Percentiles rank a stretch among this genome's conserved stretches.
Conservation (phyloP, 2,888 invertebrate species). For the Phaonia tiefii region DNA sequence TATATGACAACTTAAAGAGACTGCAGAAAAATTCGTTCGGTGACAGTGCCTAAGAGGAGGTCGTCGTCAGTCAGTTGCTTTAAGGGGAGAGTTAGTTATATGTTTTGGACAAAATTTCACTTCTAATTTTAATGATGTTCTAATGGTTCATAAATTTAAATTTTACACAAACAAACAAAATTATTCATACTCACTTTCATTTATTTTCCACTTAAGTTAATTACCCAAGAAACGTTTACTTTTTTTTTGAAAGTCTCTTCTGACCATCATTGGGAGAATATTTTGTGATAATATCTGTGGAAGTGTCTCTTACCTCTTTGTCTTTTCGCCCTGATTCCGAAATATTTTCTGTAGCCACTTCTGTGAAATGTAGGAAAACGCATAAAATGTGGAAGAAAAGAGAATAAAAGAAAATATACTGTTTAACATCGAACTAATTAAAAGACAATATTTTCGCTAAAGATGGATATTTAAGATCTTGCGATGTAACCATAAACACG, state of each 20-base stretch:
- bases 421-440: conserved; percentile 12
- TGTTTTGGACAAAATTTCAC: not conserved
- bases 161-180: not conserved
- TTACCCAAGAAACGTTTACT: too few relatives aligned
- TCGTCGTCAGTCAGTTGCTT: too few relatives aligned
- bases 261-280: not conserved
- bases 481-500: not conserved
- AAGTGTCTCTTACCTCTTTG: not conserved
- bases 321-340: not conserved
- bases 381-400: not conserved
- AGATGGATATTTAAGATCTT: conserved; percentile 7
- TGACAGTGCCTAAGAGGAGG: not conserved
- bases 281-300: not conserved
- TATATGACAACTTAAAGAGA: not conserved
- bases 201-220: not conserved
- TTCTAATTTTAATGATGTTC: not conserved
- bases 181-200: not conserved
- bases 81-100: too few relatives aligned
- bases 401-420: not conserved
- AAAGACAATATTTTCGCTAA: conserved; percentile 26
- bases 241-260: not conserved
- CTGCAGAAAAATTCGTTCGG: not conserved
- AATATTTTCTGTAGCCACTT: not conserved
- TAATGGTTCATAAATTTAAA: not conserved
- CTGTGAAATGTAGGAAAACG: not conserved